phyloP scores from a whole-genome alignment of 2,113 vertebrate genomes.

The Rhipidura dahli region DNA sequence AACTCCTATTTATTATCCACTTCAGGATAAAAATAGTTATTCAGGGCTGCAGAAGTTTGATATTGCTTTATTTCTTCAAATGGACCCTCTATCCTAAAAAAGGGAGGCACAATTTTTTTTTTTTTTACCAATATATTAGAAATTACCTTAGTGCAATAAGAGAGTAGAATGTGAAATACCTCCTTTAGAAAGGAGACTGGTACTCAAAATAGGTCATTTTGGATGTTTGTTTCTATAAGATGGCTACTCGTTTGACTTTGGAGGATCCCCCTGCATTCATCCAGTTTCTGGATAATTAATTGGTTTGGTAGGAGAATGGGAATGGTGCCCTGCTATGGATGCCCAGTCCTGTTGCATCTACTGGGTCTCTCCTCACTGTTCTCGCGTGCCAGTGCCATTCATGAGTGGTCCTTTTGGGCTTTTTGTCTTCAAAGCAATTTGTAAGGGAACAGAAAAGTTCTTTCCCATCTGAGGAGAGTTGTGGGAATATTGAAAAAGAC shows the following conservation, averaged over 20 bases:
- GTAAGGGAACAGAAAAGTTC: not conserved
- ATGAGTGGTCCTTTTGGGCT: not conserved
- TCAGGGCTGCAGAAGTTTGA: not conserved
- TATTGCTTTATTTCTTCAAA: not conserved
- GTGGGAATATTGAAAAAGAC: conserved; percentile 25
- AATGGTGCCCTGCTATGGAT: not conserved
- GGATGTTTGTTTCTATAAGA: not conserved
- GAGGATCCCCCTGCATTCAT: not conserved
- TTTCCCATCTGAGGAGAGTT: conserved; percentile 9
- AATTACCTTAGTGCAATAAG: not conserved
- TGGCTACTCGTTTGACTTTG: not conserved
- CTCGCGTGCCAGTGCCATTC: not conserved
- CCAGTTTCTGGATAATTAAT: not conserved
- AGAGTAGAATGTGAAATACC: not conserved
- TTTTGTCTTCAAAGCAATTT: conserved; percentile 7
- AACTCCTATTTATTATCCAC: not conserved
- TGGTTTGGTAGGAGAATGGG: not conserved
- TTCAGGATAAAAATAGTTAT: not conserved
- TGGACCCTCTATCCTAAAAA: not conserved
- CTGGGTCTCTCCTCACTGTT: not conserved
- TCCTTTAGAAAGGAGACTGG: not conserved
- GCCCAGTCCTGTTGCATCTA: not conserved
- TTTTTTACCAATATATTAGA: not conserved
- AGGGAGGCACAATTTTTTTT: not conserved
- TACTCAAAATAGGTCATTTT: not conserved